These are phyloP conservation scores for Vicugna pacos DNA, from an alignment of 2,113 vertebrate genomes.

Conservation along the genomic window DNA sequence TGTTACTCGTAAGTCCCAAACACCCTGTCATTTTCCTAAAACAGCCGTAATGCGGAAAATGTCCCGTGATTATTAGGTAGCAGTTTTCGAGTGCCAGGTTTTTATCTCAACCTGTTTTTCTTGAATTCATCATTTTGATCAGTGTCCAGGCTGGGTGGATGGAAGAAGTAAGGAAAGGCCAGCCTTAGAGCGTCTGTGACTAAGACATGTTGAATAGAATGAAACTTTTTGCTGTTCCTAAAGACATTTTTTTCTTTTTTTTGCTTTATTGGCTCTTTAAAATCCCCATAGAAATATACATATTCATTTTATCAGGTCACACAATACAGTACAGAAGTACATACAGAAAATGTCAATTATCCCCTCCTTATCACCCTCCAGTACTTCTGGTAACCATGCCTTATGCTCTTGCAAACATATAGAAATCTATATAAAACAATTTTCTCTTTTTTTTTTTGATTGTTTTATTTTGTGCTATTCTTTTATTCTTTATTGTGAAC, in stretches of 20 bases:
- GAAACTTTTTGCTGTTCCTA: neutral
- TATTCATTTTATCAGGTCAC: neutral
- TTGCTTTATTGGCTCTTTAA: neutral
- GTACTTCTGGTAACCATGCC: neutral
- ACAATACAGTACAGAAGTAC: neutral
- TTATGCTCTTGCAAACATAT: neutral
- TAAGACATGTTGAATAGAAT: neutral
- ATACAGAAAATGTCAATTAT: neutral
- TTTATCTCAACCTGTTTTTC: neutral
- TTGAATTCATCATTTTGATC: neutral
- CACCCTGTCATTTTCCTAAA: neutral
- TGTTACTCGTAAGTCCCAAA: neutral
- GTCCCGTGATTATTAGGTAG: neutral
- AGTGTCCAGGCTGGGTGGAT: neutral
- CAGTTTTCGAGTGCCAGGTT: neutral
- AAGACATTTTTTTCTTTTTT: neutral
- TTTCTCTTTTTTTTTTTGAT: neutral
- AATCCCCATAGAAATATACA: neutral
- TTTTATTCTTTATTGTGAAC: slow-evolving; percentile 12
- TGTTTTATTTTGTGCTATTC: neutral
- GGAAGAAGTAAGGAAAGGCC: neutral
- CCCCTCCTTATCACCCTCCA: neutral
- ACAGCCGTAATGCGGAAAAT: neutral
- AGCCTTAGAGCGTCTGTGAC: neutral
- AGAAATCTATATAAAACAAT: neutral